Percentiles rank a stretch among this genome's conserved stretches.
phyloP scores from a whole-genome alignment of 1,140 invertebrate species.

The Rhyzopertha dominica region DNA sequence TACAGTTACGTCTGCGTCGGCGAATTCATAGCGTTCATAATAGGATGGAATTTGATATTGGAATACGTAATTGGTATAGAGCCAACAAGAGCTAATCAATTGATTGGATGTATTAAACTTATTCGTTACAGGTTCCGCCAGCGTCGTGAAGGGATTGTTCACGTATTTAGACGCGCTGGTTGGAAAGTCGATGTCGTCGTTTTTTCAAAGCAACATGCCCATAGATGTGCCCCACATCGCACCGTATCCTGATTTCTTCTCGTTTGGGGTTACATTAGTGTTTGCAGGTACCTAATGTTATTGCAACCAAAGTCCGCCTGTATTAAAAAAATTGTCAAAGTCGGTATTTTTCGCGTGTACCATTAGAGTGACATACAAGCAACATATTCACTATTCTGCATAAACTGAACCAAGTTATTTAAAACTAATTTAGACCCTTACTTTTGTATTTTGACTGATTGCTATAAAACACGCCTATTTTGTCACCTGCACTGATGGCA shows the following conservation, averaged over 20 bases:
- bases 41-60: conserved; percentile 85
- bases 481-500: no score
- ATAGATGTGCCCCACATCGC: conserved; percentile 55
- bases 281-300: conserved; percentile 53
- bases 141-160: conserved; percentile 69
- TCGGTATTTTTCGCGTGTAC: background rate
- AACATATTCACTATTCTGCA: no score
- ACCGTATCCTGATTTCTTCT: conserved; percentile 65
- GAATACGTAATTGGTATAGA: conserved; percentile 81
- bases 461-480: no score
- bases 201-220: conserved; percentile 54
- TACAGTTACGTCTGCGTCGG: conserved; percentile 88
- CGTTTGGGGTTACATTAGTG: conserved; percentile 53
- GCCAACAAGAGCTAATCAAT: background rate
- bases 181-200: conserved; percentile 56
- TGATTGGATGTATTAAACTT: background rate
- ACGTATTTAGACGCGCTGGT: conserved; percentile 65
- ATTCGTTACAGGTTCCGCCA: conserved; percentile 54
- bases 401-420: no score
- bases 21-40: conserved; percentile 72
- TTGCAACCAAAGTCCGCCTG: no score
- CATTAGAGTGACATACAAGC: no score
- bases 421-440: no score
- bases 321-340: background rate
- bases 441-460: no score